Evolutionary conservation across 2,113 vertebrate genomes (phyloP).

Genomic region (Menidia beryllina): DNA sequence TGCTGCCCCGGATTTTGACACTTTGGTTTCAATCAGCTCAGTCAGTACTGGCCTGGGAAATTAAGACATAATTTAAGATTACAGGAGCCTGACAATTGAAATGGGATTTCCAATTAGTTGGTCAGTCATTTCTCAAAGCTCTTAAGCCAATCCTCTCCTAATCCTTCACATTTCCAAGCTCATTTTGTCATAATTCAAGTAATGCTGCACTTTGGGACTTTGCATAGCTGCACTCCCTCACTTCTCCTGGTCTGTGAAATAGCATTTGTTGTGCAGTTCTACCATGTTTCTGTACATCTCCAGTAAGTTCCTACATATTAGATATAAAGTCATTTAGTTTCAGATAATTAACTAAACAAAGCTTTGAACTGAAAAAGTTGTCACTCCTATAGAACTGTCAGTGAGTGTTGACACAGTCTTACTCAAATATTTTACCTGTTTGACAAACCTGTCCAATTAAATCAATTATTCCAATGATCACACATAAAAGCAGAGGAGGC

Average conservation of each 20-base stretch:
- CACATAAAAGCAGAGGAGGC: conserved; percentile 7
- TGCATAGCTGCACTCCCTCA: conserved; percentile 26
- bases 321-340: conserved; percentile 26
- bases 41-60: conserved; percentile 63
- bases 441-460: conserved; percentile 43
- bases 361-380: conserved; percentile 32
- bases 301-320: conserved; percentile 1
- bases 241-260: conserved; percentile 6
- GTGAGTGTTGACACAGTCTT: conserved; percentile 17
- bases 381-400: conserved; percentile 17
- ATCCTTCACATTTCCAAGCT: conserved; percentile 67
- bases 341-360: conserved; percentile 29
- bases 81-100: conserved; percentile 74
- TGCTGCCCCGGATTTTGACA: conserved; percentile 46
- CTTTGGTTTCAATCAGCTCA: conserved; percentile 64
- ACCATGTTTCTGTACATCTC: conserved; percentile 12
- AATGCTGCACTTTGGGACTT: conserved; percentile 38
- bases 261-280: conserved; percentile 8
- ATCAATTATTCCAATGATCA: conserved; percentile 4
- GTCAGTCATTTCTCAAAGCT: conserved; percentile 69
- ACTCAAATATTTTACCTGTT: conserved; percentile 25
- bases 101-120: conserved; percentile 79
- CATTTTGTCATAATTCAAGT: conserved; percentile 27
- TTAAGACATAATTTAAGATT: conserved; percentile 77
- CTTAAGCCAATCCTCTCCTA: conserved; percentile 70